These are phyloP conservation scores for Pseudorhiza aurosa DNA, from an alignment of 30 jellyfish, hydroid and myxozoan genomes.

Conservation along the genomic window DNA sequence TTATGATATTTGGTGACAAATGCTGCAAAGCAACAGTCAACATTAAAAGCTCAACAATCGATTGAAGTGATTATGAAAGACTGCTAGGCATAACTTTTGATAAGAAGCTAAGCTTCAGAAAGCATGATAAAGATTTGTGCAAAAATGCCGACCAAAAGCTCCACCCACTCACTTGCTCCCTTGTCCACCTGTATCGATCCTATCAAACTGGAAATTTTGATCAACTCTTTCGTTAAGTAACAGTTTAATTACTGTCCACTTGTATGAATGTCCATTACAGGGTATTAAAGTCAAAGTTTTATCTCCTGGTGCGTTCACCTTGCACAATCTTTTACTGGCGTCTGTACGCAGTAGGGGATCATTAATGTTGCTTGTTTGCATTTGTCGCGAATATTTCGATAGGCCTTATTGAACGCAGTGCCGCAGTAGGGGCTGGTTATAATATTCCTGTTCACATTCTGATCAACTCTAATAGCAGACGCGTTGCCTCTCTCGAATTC, in stretches of 20 bases:
- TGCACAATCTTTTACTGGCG: too few species aligned
- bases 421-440: too few species aligned
- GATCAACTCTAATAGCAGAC: too few species aligned
- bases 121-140: slow-evolving; percentile 28
- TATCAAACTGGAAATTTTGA: slow-evolving; percentile 1
- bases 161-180: slow-evolving; percentile 29
- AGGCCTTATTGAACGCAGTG: too few species aligned
- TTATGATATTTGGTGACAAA: slow-evolving; percentile 46
- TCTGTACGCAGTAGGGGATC: too few species aligned
- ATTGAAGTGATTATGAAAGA: slow-evolving; percentile 33
- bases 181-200: slow-evolving; percentile 14
- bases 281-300: not conserved
- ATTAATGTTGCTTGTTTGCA: too few species aligned
- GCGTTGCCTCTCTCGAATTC: too few species aligned
- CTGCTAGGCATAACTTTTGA: slow-evolving; percentile 37
- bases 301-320: too few species aligned
- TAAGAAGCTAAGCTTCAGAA: slow-evolving; percentile 52
- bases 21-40: slow-evolving; percentile 35
- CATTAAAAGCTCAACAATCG: slow-evolving; percentile 19
- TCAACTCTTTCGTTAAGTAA: slow-evolving; percentile 15
- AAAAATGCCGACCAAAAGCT: slow-evolving; percentile 52
- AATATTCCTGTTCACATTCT: too few species aligned
- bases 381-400: too few species aligned
- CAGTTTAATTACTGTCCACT: slow-evolving; percentile 22
- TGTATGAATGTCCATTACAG: slow-evolving; percentile 9